Base-by-base conservation (phyloP, 2,888 invertebrate genomes). In the Tubulanus polymorphus region DNA sequence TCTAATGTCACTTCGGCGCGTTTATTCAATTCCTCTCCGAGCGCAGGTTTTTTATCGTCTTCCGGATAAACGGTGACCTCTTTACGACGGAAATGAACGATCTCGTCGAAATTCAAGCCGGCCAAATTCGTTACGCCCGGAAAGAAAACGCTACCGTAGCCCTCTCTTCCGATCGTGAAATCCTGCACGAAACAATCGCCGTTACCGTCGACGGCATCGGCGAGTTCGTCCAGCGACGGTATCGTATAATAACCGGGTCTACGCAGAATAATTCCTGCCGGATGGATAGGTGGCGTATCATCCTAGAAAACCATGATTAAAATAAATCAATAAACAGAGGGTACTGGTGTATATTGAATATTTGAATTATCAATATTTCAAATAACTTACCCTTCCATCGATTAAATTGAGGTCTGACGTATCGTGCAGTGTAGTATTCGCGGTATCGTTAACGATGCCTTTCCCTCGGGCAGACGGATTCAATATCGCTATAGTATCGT, bases 21-120 rank as follows among this genome's bases (percentile, higher is more conserved):
- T 15, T 91, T 84, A 81, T 99, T 99, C 45, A 99, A 82, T 0
- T 89, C 95, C 59, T 85, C 83, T 0, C 96, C 97, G 5, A 90
- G 81, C 0, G 89, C 85, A 0, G 99, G 97, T 77, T 96, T 97
- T 55, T 85, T 85, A 63, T 92, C 90, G 69, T 93, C 91, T 66
- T 84, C 83, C 0, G 96, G 95, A 82, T 99, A 99, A 3, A 99
- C 87, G 23, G 90, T 89, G 2, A 99, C 88, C 80, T 99, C 96
- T 74, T 94, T 93, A 77, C 93, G 89, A 2, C 93, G 85, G 80
- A 97, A 92, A 73, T 91, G 89, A 0, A 97, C 93, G 87, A 83
- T 3, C 74, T 63, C 54, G 27, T 50, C 29, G 41, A 48, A 27
- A 75, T 95, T 90, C 47, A 95, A 76, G 2, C 88, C 88, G 1